phyloP scores from a whole-genome alignment of 2,888 invertebrate genomes.

The Lamellibrachia columna region DNA sequence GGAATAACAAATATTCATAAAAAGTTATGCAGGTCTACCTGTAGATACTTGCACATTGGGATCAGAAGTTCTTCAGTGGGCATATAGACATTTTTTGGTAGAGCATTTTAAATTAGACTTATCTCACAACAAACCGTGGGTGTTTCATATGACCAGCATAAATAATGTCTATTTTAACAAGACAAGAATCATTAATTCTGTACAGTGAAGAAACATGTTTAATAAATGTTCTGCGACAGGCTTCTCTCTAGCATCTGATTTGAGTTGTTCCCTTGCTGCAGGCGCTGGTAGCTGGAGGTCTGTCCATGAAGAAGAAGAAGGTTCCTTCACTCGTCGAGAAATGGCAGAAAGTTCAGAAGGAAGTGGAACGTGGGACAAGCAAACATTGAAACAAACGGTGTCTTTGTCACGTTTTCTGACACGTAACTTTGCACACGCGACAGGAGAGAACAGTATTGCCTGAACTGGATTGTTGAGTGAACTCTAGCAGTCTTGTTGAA shows the following conservation, averaged over 20 bases:
- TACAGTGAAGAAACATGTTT: no score
- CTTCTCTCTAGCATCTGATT: neutral
- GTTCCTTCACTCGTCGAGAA: constrained; percentile 77
- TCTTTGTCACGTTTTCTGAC: neutral
- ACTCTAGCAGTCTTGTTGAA: neutral
- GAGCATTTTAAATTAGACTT: no score
- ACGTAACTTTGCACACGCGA: neutral
- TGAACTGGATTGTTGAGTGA: neutral
- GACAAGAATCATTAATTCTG: no score
- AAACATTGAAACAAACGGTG: neutral
- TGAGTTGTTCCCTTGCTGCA: constrained; percentile 22
- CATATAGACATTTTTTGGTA: no score
- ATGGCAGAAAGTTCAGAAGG: constrained; percentile 77
- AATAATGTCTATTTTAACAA: no score
- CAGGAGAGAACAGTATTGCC: neutral
- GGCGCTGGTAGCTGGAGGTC: constrained; percentile 62
- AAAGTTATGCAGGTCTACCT: neutral
- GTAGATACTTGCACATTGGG: neutral
- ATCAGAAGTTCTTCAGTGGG: neutral
- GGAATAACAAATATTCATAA: neutral
- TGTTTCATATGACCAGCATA: no score
- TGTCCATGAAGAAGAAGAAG: constrained; percentile 76
- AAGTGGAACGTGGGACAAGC: constrained; percentile 53
- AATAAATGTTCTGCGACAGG: neutral
- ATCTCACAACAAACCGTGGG: no score